phyloP scores from a whole-genome alignment of 2,888 invertebrate species.

The Hypselothyrea guttata region DNA sequence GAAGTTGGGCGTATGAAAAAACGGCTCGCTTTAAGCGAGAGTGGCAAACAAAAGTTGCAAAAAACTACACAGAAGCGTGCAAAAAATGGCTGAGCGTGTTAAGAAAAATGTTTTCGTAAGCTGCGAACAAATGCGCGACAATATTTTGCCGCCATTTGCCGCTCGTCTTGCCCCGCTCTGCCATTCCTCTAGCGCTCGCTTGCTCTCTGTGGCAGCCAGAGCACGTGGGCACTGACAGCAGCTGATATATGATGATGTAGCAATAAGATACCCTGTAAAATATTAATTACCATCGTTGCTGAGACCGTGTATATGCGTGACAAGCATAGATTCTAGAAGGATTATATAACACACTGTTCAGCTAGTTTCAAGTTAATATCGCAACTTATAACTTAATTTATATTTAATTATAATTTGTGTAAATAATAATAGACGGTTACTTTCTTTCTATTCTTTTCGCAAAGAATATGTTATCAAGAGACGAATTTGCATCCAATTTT shows the following conservation, averaged over 20 bases:
- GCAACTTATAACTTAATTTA: no score
- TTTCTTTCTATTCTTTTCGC: no score
- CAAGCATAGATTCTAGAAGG: no score
- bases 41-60: slow-evolving; percentile 55
- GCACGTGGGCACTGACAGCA: slow-evolving; percentile 20
- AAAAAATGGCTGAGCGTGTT: slow-evolving; percentile 73
- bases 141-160: slow-evolving; percentile 61
- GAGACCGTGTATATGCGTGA: no score
- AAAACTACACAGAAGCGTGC: slow-evolving; percentile 57
- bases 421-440: no score
- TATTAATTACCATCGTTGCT: no score
- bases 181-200: slow-evolving; percentile 20
- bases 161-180: slow-evolving; percentile 28
- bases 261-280: slow-evolving; percentile 16
- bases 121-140: slow-evolving; percentile 77
- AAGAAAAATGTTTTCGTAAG: slow-evolving; percentile 77
- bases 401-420: no score
- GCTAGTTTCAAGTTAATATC: no score
- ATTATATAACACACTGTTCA: no score
- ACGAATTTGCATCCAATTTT: no score
- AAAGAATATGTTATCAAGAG: no score
- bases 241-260: not conserved
- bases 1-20: slow-evolving; percentile 66
- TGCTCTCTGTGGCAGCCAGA: slow-evolving; percentile 12
- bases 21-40: slow-evolving; percentile 51